Percentiles rank a stretch among this genome's conserved stretches.
Evolutionary conservation across 2,888 invertebrate species (phyloP).

Genomic region (Drepana falcataria): DNA sequence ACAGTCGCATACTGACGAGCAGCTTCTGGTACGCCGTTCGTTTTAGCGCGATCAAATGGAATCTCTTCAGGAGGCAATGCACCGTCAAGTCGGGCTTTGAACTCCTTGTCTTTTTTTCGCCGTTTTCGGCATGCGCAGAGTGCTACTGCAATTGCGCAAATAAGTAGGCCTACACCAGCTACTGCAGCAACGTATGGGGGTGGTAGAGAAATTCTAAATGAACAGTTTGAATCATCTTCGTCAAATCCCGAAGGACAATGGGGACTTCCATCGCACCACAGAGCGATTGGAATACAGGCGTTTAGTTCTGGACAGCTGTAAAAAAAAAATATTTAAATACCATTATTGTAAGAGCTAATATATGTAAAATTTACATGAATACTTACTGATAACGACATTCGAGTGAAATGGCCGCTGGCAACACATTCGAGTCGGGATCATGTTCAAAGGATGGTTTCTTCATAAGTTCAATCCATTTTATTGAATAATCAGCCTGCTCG

Average conservation of each 20-base stretch:
- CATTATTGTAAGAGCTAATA: not conserved
- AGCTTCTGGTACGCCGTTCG: slow-evolving; percentile 64
- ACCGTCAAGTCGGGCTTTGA: slow-evolving; percentile 79
- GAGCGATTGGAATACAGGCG: slow-evolving; percentile 86
- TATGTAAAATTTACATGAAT: not conserved
- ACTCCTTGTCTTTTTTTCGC: slow-evolving; percentile 78
- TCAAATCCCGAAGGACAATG: slow-evolving; percentile 91
- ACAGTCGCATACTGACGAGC: slow-evolving; percentile 69
- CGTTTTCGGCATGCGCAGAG: slow-evolving; percentile 81
- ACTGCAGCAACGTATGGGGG: slow-evolving; percentile 82
- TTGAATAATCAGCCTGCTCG: slow-evolving; percentile 85
- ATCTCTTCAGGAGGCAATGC: slow-evolving; percentile 78
- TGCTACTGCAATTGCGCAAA: slow-evolving; percentile 77
- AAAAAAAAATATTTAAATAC: slow-evolving; percentile 13
- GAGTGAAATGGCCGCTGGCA: slow-evolving; percentile 68
- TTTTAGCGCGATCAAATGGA: slow-evolving; percentile 79
- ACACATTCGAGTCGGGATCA: slow-evolving; percentile 70
- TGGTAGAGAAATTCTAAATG: slow-evolving; percentile 83
- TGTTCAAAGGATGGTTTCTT: slow-evolving; percentile 78
- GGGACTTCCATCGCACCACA: slow-evolving; percentile 89
- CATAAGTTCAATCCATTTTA: slow-evolving; percentile 89
- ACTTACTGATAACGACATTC: slow-evolving; percentile 85
- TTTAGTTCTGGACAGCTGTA: slow-evolving; percentile 88
- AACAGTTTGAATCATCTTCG: slow-evolving; percentile 87
- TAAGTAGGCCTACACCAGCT: slow-evolving; percentile 80